Evolutionary conservation across 2,113 vertebrate genomes (phyloP), one percentile per base, ranked within the genome.

Genomic region (Rhea americana): DNA sequence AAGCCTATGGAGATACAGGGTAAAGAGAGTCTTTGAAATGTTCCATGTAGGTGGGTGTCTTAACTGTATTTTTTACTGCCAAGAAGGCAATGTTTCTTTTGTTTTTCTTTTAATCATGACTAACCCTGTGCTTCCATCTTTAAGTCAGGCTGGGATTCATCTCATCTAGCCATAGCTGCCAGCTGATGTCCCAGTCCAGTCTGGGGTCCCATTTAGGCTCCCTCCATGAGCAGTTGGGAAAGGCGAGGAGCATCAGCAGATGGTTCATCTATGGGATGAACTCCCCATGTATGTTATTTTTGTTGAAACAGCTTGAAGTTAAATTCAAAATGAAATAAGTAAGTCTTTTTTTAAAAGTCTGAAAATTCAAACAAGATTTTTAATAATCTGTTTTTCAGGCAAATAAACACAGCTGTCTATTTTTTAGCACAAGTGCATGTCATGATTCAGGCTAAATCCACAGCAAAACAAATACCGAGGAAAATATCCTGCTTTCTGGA

Each of bases 331-430:
- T 6, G 16, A 55, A 73, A 18, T 45, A 1, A 65, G 4, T 8
- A 72, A 21, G 16, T 0, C 0, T 2, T 3, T 24, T 7, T 32
- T 68, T 11, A 56, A 32, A 67, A 58, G 14, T n/a, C 50, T 22
- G 59, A 66, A 58, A 74, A 62, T 65, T 70, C 82, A 18, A 48
- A 62, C 30, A 41, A 7, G 32, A 48, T 77, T 74, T 71, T n/a
- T 32, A 73, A 43, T 8, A 32, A 41, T 30, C 45, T 20, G 22
- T 72, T 72, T 66, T 48, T 19, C 78, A 71, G 20, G 47, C 28
- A 13, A 48, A 71, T 7, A 62, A 55, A 51, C 6, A 7, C 17
- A 47, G 18, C 0, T 0, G 22, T 75, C 37, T 7, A n/a, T 45
- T 13, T 58, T 41, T 56, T 8, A 75, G 56, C 4, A 3, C 63